phyloP scores from a whole-genome alignment of 2,797 vertebrate species.

The Neosalanx taihuensis region DNA sequence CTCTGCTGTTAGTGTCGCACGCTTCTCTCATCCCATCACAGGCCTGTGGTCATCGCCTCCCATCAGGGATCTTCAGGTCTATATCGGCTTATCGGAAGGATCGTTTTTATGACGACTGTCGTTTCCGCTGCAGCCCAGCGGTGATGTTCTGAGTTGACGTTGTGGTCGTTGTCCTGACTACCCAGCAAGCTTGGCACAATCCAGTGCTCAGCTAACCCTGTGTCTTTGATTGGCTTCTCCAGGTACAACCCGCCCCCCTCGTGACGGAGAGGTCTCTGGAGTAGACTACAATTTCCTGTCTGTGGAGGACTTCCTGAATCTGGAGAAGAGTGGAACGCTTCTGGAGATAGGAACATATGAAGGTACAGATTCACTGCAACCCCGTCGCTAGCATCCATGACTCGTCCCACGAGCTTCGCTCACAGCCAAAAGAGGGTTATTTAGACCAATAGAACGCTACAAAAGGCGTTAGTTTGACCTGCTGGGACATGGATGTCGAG shows the following conservation, averaged over 20 bases:
- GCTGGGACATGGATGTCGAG: too few species aligned
- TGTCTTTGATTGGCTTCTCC: slow-evolving; percentile 39
- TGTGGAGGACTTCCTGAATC: slow-evolving; percentile 89
- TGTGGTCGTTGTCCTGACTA: background rate
- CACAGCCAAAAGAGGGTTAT: background rate
- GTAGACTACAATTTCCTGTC: slow-evolving; percentile 97
- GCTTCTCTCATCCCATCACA: background rate
- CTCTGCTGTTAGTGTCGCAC: background rate
- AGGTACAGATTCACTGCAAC: slow-evolving; percentile 69
- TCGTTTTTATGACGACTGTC: too few species aligned
- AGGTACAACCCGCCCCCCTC: slow-evolving; percentile 95
- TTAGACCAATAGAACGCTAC: too few species aligned
- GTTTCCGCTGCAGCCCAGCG: background rate
- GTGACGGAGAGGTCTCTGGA: slow-evolving; percentile 94
- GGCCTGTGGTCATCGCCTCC: too few species aligned
- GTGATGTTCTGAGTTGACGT: background rate
- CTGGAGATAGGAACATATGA: slow-evolving; percentile 98
- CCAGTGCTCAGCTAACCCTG: slow-evolving; percentile 21
- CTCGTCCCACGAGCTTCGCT: background rate
- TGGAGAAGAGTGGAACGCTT: slow-evolving; percentile 91
- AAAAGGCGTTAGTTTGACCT: too few species aligned
- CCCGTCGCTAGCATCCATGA: background rate
- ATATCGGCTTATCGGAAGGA: too few species aligned
- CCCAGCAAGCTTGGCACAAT: background rate
- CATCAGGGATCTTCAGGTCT: too few species aligned